Evolutionary conservation across 2,888 invertebrate species (phyloP).

Genomic region (Plemyria rubiginata): DNA sequence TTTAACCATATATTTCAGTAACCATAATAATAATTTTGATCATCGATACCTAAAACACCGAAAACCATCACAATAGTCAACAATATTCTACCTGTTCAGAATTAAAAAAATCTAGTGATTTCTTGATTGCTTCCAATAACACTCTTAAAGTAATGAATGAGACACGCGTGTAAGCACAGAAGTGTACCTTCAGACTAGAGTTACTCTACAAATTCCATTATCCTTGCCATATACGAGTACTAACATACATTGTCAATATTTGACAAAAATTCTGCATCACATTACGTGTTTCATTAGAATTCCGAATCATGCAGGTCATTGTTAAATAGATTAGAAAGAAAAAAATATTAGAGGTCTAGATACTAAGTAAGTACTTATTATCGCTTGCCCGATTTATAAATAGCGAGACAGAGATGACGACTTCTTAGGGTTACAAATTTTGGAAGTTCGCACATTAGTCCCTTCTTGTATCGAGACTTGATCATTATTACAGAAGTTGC

Average conservation of each 20-base stretch:
- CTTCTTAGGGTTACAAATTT: conserved; percentile 11
- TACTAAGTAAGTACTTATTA: background rate
- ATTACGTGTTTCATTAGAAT: background rate
- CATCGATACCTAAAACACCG: no score
- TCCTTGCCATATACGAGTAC: background rate
- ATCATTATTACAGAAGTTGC: conserved; percentile 1
- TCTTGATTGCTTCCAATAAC: background rate
- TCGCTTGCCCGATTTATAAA: background rate
- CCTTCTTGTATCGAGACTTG: background rate
- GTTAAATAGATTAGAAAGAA: background rate
- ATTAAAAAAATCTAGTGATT: background rate
- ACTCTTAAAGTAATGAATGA: background rate
- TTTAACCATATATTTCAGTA: no score
- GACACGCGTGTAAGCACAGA: conserved; percentile 22
- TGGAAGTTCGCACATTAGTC: background rate
- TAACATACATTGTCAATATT: background rate
- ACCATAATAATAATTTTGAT: no score
- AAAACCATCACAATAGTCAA: no score
- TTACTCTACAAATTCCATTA: conserved; percentile 6
- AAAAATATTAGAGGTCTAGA: background rate
- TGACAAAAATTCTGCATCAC: background rate
- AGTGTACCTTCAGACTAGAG: conserved; percentile 16
- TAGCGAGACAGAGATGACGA: background rate
- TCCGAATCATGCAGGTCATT: background rate
- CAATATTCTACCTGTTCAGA: background rate